Conservation (phyloP, 2,113 vertebrate species). For the Varanus salvator region DNA sequence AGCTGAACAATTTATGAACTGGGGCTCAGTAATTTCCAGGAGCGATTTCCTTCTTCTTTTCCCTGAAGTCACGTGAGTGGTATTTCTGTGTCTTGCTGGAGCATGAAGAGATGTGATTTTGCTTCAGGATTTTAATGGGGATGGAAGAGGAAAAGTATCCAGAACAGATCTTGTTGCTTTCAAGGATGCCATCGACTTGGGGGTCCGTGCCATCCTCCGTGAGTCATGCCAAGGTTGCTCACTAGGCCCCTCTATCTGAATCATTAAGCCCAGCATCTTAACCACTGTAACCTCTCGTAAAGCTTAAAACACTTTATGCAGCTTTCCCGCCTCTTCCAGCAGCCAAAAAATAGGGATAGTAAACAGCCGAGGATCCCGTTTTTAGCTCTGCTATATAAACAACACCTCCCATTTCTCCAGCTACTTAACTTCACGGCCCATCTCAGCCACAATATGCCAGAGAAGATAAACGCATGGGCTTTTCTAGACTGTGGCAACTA, state of each 20-base stretch:
- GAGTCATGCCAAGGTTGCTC: not conserved
- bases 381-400: not conserved
- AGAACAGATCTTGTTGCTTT: not conserved
- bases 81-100: not conserved
- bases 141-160: not conserved
- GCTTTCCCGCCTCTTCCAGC: not conserved
- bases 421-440: not conserved
- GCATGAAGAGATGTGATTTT: not conserved
- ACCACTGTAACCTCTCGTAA: not conserved
- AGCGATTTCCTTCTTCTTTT: not conserved
- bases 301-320: not conserved
- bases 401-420: not conserved
- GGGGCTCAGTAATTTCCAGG: not conserved
- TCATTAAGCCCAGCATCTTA: not conserved
- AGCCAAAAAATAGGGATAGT: not conserved
- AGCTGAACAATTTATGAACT: constrained; percentile 12
- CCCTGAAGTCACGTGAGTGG: not conserved
- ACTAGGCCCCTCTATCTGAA: not conserved
- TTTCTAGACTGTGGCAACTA: not conserved
- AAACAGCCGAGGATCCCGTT: not conserved
- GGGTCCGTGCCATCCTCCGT: not conserved
- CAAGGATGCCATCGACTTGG: not conserved
- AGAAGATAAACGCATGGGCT: not conserved
- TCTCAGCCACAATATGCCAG: constrained; percentile 1
- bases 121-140: not conserved